Conservation (phyloP, 2,113 vertebrate species). For the Mormyrus iriodes region DNA sequence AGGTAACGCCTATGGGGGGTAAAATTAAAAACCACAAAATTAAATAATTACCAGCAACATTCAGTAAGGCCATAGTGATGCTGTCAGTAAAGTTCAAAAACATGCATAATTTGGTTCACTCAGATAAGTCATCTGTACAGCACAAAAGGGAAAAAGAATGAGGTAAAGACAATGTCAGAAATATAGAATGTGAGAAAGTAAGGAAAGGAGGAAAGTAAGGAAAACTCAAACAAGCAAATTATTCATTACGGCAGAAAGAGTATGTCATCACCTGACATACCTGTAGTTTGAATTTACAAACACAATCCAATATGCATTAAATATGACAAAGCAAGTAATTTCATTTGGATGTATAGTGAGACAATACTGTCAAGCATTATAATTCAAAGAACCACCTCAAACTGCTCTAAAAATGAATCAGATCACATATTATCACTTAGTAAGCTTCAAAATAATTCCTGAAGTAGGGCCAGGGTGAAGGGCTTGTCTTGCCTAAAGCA, state of each 20-base stretch:
- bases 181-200: background rate
- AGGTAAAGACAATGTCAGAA: background rate
- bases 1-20: conserved; percentile 70
- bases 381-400: background rate
- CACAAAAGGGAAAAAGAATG: too few species aligned
- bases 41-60: background rate
- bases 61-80: background rate
- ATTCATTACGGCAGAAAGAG: background rate
- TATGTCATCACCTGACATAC: background rate
- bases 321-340: background rate
- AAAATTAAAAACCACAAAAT: background rate
- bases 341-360: background rate
- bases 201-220: background rate
- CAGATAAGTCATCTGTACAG: background rate
- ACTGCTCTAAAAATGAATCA: background rate
- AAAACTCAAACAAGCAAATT: background rate
- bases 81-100: background rate
- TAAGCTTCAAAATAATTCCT: background rate
- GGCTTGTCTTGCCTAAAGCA: background rate
- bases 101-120: background rate
- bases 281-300: background rate
- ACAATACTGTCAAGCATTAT: background rate
- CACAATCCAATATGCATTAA: background rate
- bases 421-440: background rate
- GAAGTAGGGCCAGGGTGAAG: background rate